A percentile compares a stretch with the other conserved stretches of the same genome.
phyloP scores from a whole-genome alignment of 2,797 vertebrate genomes.

The Emys orbicularis region DNA sequence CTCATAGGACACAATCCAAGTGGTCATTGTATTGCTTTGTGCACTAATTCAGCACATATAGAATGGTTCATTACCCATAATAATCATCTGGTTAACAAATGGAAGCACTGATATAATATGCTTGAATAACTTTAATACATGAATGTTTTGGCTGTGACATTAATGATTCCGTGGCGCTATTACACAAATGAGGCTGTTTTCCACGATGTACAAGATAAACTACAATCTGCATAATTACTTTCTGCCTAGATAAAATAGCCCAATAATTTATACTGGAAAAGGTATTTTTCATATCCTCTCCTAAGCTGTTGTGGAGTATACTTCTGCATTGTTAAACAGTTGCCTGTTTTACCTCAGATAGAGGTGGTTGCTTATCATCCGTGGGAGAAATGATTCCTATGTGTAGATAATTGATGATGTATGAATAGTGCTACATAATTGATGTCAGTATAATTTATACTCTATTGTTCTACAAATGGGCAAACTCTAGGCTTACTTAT shows the following conservation, averaged over 20 bases:
- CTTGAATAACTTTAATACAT: rapidly evolving
- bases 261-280: neutral
- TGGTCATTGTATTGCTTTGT: neutral
- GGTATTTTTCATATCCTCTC: neutral
- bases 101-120: neutral
- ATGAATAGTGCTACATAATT: neutral
- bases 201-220: neutral
- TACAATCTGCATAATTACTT: neutral
- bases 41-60: neutral
- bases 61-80: neutral
- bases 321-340: neutral
- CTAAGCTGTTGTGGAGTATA: neutral
- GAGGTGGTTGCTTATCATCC: neutral
- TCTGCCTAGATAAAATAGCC: neutral
- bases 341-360: neutral
- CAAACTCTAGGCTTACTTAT: neutral
- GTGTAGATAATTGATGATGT: neutral
- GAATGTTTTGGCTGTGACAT: neutral
- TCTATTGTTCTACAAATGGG: neutral
- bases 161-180: neutral
- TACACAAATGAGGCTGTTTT: neutral
- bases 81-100: neutral
- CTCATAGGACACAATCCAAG: neutral
- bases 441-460: neutral
- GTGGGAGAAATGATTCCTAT: neutral